phyloP scores from a whole-genome alignment of 64 coral and sea anemone species.

The Montipora foliosa region DNA sequence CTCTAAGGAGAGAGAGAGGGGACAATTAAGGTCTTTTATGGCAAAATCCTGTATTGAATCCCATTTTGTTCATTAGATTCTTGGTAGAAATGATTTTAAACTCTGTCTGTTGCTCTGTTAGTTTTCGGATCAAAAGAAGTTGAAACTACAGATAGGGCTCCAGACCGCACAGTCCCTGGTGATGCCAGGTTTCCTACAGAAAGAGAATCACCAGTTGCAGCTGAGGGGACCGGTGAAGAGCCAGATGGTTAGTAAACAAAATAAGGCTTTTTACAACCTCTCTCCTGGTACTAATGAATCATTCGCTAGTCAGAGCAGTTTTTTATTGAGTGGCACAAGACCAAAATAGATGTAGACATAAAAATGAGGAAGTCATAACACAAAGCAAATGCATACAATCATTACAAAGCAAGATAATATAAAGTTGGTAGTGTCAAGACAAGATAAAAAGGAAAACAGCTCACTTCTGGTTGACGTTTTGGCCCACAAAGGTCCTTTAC shows the following conservation, averaged over 20 bases:
- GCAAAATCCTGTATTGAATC: background rate
- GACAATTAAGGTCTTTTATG: background rate
- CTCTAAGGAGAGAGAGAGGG: too few relatives aligned
- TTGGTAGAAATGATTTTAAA: background rate
- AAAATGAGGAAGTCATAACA: too few relatives aligned
- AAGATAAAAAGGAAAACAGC: too few relatives aligned
- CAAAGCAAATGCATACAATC: too few relatives aligned
- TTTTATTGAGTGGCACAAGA: too few relatives aligned
- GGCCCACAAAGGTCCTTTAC: too few relatives aligned
- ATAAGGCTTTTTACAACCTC: background rate
- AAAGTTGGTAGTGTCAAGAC: too few relatives aligned
- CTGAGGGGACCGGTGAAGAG: slow-evolving; percentile 16
- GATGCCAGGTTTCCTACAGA: slow-evolving; percentile 66
- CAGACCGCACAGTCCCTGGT: slow-evolving; percentile 18
- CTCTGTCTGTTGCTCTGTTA: background rate
- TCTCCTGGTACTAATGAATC: background rate
- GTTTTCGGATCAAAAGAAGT: background rate
- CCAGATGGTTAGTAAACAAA: slow-evolving; percentile 14
- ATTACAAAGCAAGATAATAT: too few relatives aligned
- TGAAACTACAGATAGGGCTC: slow-evolving; percentile 12
- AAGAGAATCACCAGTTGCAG: background rate
- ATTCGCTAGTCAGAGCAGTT: too few relatives aligned
- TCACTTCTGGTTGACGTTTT: too few relatives aligned
- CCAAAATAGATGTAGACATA: too few relatives aligned
- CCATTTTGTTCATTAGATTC: background rate